Conservation (phyloP, 2,797 vertebrate genomes). For the Sebastes elongatus region DNA sequence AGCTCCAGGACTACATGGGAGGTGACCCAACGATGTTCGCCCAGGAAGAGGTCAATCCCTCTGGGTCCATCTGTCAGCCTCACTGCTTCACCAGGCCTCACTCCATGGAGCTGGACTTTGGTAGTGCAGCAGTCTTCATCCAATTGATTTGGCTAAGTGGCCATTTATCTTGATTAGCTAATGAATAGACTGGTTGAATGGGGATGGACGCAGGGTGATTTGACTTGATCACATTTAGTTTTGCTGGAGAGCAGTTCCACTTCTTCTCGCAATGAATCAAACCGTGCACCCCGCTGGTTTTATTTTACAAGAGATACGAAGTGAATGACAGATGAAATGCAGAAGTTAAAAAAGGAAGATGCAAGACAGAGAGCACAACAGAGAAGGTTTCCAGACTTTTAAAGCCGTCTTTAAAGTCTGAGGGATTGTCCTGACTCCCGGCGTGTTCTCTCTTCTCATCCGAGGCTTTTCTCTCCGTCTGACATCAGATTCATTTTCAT, state of each 20-base stretch:
- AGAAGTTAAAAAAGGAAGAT: neutral
- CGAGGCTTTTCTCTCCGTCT: neutral
- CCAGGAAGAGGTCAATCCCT: neutral
- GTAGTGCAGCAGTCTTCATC: conserved; percentile 34
- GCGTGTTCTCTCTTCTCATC: conserved; percentile 17
- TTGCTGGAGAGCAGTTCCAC: conserved; percentile 29
- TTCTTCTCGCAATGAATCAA: conserved; percentile 35
- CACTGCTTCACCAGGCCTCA: conserved; percentile 10
- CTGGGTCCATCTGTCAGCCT: conserved; percentile 19
- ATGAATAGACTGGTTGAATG: conserved; percentile 65
- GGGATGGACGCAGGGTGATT: conserved; percentile 33
- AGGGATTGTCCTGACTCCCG: conserved; percentile 1
- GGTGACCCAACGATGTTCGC: neutral
- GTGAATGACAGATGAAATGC: conserved; percentile 16
- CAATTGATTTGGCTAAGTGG: conserved; percentile 74
- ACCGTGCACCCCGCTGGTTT: conserved; percentile 2
- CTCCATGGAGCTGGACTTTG: conserved; percentile 35
- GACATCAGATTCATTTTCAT: conserved; percentile 4
- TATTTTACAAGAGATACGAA: conserved; percentile 8
- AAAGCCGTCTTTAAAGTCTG: conserved; percentile 3
- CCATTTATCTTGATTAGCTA: conserved; percentile 75
- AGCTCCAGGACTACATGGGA: neutral
- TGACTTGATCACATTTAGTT: conserved; percentile 52
- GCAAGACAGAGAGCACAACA: neutral
- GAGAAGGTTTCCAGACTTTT: conserved; percentile 10